A percentile compares a stretch with the other conserved stretches of the same genome.
phyloP scores from a whole-genome alignment of 2,797 vertebrate genomes.

The Euthynnus affinis region DNA sequence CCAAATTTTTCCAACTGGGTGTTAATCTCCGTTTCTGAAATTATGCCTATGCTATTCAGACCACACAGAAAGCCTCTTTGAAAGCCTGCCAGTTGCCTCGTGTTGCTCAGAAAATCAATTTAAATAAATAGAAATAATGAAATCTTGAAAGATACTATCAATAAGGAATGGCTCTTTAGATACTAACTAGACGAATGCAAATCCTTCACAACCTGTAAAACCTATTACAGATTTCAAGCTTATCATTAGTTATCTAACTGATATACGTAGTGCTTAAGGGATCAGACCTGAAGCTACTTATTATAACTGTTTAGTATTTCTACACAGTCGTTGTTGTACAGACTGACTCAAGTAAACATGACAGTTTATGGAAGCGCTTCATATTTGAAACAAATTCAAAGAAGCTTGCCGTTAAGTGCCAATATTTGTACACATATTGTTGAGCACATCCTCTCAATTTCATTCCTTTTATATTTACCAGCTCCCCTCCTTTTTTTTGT shows the following conservation, averaged over 20 bases:
- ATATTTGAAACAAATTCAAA: background rate
- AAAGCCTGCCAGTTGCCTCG: background rate
- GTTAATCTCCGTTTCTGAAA: constrained; percentile 4
- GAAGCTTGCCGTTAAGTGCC: background rate
- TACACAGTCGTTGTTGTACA: background rate
- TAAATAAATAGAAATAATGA: background rate
- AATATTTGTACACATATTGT: background rate
- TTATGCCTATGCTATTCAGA: background rate
- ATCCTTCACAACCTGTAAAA: background rate
- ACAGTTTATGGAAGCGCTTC: background rate
- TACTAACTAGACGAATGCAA: background rate
- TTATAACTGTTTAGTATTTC: background rate
- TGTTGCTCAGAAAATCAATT: too few relatives aligned
- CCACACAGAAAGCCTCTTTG: background rate
- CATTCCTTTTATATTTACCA: background rate
- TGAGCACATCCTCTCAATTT: background rate
- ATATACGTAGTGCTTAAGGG: background rate
- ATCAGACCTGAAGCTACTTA: background rate
- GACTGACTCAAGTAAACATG: background rate
- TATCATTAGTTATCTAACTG: background rate
- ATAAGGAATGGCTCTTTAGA: background rate
- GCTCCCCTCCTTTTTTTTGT: background rate
- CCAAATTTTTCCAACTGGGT: background rate
- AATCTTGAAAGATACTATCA: background rate
- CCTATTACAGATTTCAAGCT: background rate